Conservation (phyloP, 1,140 invertebrate genomes). For the Subanguina moxae region DNA sequence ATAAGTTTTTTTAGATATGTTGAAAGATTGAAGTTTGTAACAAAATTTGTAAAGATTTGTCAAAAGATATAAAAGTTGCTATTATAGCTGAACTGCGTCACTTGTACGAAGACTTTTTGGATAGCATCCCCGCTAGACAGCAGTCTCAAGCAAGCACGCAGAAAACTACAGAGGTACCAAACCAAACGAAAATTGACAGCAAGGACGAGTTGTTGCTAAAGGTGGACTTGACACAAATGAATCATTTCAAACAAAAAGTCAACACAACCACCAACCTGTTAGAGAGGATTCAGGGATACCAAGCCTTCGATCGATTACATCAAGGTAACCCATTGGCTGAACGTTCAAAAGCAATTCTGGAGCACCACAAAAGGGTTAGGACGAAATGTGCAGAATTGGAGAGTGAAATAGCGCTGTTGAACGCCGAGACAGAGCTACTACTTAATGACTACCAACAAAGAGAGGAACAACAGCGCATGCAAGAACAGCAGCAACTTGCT, state of each 20-base stretch:
- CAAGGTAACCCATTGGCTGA: not conserved
- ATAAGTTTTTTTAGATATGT: constrained; percentile 12
- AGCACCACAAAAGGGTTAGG: constrained; percentile 3
- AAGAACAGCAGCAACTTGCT: constrained; percentile 8
- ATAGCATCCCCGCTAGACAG: constrained; percentile 15
- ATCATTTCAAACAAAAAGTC: not conserved
- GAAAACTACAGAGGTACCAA: not conserved
- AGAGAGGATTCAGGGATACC: constrained; percentile 2
- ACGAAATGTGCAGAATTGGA: not conserved
- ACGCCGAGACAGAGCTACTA: constrained; percentile 16
- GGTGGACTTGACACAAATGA: not conserved
- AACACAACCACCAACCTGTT: not conserved
- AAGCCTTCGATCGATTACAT: not conserved
- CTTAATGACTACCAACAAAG: constrained; percentile 18
- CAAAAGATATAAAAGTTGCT: not conserved
- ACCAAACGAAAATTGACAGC: too few relatives aligned
- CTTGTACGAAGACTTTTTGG: constrained; percentile 36
- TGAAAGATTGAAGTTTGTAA: not conserved
- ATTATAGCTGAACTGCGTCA: constrained; percentile 25
- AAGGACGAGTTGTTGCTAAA: not conserved
- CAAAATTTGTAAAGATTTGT: too few relatives aligned
- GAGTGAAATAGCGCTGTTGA: constrained; percentile 8
- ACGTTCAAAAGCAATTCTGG: not conserved
- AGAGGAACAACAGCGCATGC: constrained; percentile 14
- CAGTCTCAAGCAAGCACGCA: not conserved